phyloP scores from a whole-genome alignment of 1,140 invertebrate species.

The Drosophila punjabiensis region DNA sequence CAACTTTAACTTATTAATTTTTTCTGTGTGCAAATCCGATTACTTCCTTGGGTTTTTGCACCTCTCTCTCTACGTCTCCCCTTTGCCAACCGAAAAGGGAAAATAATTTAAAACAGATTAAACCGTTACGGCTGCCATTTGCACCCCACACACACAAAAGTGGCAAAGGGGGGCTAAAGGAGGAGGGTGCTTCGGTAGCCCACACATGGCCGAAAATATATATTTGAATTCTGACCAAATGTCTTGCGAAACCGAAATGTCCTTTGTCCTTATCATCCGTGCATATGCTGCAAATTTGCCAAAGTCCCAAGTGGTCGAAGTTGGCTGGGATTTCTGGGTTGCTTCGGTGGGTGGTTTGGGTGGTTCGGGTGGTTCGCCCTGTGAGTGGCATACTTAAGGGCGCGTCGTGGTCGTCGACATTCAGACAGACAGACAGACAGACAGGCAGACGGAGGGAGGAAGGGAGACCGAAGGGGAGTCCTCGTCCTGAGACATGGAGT shows the following conservation, averaged over 20 bases:
- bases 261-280: constrained; percentile 58
- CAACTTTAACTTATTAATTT: not conserved
- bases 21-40: constrained; percentile 26
- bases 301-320: constrained; percentile 37
- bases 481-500: constrained; percentile 47
- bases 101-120: constrained; percentile 84
- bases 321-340: constrained; percentile 24
- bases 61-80: constrained; percentile 7
- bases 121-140: constrained; percentile 81
- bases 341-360: constrained; percentile 23
- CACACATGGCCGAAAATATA: constrained; percentile 58
- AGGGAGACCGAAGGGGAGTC: constrained; percentile 18
- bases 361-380: constrained; percentile 24
- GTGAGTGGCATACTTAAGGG: constrained; percentile 80
- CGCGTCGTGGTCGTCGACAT: constrained; percentile 65
- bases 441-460: not conserved
- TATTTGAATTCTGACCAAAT: constrained; percentile 83
- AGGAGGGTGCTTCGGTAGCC: constrained; percentile 14
- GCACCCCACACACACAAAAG: constrained; percentile 53
- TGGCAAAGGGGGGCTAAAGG: not conserved
- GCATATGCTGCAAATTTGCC: constrained; percentile 83
- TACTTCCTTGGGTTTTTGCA: constrained; percentile 37
- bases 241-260: constrained; percentile 73
- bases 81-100: constrained; percentile 23
- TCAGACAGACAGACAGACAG: constrained; percentile 24